Evolutionary conservation across 2,113 vertebrate species (phyloP), one percentile per base, ranked within the genome.

Genomic region (Cyanoliseus patagonus): DNA sequence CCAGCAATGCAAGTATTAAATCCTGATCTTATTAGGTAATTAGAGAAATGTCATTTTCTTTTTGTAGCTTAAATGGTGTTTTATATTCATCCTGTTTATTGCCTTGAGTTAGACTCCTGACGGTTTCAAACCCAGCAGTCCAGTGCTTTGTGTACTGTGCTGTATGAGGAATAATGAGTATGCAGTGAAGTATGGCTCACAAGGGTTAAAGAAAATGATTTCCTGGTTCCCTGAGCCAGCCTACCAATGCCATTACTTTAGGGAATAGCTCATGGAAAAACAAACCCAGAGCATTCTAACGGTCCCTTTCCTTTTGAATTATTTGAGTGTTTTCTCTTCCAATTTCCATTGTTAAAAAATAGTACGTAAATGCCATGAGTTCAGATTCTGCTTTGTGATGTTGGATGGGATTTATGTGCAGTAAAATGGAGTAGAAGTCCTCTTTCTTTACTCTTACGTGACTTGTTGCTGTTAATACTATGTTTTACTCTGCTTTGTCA

Each of bases 241-340:
- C 66, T 81, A 42, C 76, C 1, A 2, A 3, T 59, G 18, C 53
- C 7, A 19, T 76, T 86, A 77, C 75, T 86, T 73, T 57, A 41
- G 72, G 67, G 75, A 90, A 14, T 70, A 94, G 20, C 75, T 95
- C 49, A 14, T 10, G 90, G 94, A 88, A 92, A 77, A 63, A 87
- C 62, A 90, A 90, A 80, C 74, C 79, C 53, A 57, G 63, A 89
- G 63, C 67, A 53, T 62, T 92, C 68, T 42, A 41, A 47, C 55
- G 39, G 8, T 53, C 75, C 37, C 41, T 81, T 86, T 69, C 61
- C 33, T 69, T 79, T 87, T 76, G n/a, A 73, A n/a, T 69, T 73
- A 49, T 59, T 90, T 94, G 31, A 73, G 28, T 22, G 8, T 77
- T 63, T 85, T 91, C 30, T 84, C 69, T 92, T 88, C 30, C 27